Conservation (phyloP, 2,888 invertebrate genomes). For the Hypomecis punctinalis region DNA sequence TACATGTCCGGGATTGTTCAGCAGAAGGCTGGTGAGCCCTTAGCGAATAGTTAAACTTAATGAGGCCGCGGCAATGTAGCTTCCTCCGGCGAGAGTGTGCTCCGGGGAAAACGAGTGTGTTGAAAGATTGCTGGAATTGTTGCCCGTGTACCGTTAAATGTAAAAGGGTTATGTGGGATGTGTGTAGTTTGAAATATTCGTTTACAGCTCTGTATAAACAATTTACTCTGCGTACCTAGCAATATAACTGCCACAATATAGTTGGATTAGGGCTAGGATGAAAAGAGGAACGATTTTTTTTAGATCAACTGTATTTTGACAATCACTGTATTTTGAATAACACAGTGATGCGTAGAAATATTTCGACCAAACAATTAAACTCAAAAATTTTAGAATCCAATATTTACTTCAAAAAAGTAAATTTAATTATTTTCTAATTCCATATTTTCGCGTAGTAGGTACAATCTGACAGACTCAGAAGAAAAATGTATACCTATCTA, state of each 20-base stretch:
- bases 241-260: neutral
- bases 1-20: conserved; percentile 54
- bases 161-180: conserved; percentile 18
- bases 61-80: conserved; percentile 57
- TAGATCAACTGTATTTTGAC: no score
- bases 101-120: conserved; percentile 20
- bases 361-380: no score
- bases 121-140: conserved; percentile 30
- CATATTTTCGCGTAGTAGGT: no score
- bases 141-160: conserved; percentile 6
- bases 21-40: conserved; percentile 53
- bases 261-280: no score
- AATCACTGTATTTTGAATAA: no score
- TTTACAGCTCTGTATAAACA: neutral
- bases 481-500: no score
- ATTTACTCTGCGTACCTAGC: neutral
- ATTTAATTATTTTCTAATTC: no score
- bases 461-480: no score
- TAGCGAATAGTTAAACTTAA: conserved; percentile 70
- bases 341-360: no score
- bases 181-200: conserved; percentile 16
- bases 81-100: conserved; percentile 48
- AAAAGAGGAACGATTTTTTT: no score
- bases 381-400: no score
- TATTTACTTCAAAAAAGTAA: no score